Base-by-base conservation (phyloP, 1,140 invertebrate genomes). In the Drosophila fuyamai region DNA sequence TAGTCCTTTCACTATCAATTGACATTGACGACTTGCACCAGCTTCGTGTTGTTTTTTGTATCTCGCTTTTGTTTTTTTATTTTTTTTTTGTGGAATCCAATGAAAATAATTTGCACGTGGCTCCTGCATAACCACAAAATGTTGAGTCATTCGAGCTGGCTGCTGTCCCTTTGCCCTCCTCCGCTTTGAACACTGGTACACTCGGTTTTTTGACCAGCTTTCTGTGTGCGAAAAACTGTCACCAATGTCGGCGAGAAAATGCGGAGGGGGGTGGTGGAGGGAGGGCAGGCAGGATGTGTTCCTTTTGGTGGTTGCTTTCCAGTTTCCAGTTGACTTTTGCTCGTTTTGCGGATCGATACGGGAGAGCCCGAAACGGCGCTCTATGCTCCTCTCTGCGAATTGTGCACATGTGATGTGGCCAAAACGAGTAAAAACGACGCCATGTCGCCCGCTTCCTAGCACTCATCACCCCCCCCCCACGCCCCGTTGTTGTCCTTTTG, bases 241-340 rank as follows among this genome's bases (percentile, higher is more conserved):
- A 72, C 65, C 83, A 88, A 79, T 86, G 79, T 78, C 82, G 86
- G 57, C 50, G 55, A 40, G 38, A 9, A 46, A 9, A 6, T 10
- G 36, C 29, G 43, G 13, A n/a, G 23, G 27, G 10, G 35, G 50
- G 27, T 9, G 38, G 16, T 9, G 16, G 14, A 0, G 3, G 3
- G 16, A 16, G 13, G 44, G 51, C 44, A 54, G 53, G 46, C 60
- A 71, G 68, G 68, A 71, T 71, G 51, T 76, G 47, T 53, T 76
- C 50, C 47, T 63, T 84, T 83, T 65, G 83, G 83, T 79, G 84
- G 83, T 89, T 83, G 72, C 67, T 83, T 89, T 89, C 83, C 83
- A 83, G 84, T 89, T 88, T 88, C 84, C 84, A 89, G 72, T 89
- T 83, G 75, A 88, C 76, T 79, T 88, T 89, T 83, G 84, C 79